A percentile compares a stretch with the other conserved stretches of the same genome.
Evolutionary conservation across 53 echinoderm and acorn worm species (phyloP).

Genomic region (Paelopatides confundens): DNA sequence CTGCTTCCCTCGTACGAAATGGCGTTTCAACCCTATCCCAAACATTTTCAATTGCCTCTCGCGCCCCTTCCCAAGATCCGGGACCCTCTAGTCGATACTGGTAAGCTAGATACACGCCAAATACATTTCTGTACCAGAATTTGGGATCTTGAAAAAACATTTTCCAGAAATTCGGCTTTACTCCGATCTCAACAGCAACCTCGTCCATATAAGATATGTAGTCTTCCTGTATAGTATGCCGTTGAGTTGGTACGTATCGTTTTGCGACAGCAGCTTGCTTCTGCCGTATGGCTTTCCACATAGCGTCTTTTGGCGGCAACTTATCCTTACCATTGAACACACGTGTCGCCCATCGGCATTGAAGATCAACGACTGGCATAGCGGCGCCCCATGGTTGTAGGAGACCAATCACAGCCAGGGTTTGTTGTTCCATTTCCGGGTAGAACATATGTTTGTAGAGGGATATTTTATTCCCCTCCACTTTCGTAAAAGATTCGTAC

Average conservation of each 20-base stretch:
- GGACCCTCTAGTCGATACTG: slow-evolving; percentile 80
- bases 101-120: slow-evolving; percentile 71
- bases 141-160: slow-evolving; percentile 59
- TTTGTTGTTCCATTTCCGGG: slow-evolving; percentile 57
- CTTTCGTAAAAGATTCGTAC: slow-evolving; percentile 52
- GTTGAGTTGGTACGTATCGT: slow-evolving; percentile 66
- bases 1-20: slow-evolving; percentile 27
- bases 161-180: slow-evolving; percentile 64
- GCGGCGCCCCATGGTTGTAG: slow-evolving; percentile 60
- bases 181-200: slow-evolving; percentile 66
- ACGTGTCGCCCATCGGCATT: slow-evolving; percentile 85
- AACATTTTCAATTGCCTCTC: slow-evolving; percentile 71
- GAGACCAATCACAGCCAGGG: slow-evolving; percentile 70
- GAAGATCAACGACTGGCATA: slow-evolving; percentile 67
- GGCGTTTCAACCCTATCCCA: slow-evolving; percentile 71
- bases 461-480: slow-evolving; percentile 58
- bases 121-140: slow-evolving; percentile 59
- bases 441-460: slow-evolving; percentile 71
- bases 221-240: slow-evolving; percentile 82
- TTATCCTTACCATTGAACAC: slow-evolving; percentile 75
- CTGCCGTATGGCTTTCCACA: slow-evolving; percentile 55
- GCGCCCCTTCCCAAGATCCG: slow-evolving; percentile 79
- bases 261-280: slow-evolving; percentile 57
- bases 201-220: slow-evolving; percentile 74
- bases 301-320: slow-evolving; percentile 57